These are phyloP conservation scores for Bucco capensis DNA, from an alignment of 2,113 vertebrate genomes.

Conservation along the genomic window DNA sequence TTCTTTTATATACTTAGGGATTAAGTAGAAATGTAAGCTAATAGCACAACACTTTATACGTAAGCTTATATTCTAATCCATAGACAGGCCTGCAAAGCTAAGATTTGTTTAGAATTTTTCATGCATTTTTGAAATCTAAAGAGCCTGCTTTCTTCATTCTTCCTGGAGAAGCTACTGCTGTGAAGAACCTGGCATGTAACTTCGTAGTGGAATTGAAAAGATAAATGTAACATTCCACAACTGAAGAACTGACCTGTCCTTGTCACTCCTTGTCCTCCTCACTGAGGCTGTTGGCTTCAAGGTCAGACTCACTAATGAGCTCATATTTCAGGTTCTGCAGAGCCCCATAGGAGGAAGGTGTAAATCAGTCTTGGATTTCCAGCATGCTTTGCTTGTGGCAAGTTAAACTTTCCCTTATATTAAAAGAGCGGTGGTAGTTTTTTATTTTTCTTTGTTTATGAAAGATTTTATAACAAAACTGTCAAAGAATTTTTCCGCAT, in stretches of 20 bases:
- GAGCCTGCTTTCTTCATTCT: background rate
- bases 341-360: background rate
- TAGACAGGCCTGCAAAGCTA: background rate
- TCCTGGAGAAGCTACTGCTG: background rate
- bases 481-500: background rate
- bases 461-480: background rate
- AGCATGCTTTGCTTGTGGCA: background rate
- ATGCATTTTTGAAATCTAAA: background rate
- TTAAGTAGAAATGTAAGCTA: background rate
- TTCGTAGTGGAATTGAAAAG: background rate
- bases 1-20: background rate
- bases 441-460: background rate
- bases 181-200: background rate
- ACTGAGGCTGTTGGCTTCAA: background rate
- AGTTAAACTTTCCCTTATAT: background rate
- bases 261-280: background rate
- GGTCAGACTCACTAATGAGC: background rate
- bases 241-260: background rate
- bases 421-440: background rate
- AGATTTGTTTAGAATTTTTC: background rate
- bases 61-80: background rate
- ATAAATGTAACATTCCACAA: background rate
- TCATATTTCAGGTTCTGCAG: conserved; percentile 41
- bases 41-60: background rate
- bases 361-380: background rate